Percentiles rank a stretch among this genome's conserved stretches.
Conservation (phyloP, 1,140 invertebrate genomes). For the Holotrichia oblita region DNA sequence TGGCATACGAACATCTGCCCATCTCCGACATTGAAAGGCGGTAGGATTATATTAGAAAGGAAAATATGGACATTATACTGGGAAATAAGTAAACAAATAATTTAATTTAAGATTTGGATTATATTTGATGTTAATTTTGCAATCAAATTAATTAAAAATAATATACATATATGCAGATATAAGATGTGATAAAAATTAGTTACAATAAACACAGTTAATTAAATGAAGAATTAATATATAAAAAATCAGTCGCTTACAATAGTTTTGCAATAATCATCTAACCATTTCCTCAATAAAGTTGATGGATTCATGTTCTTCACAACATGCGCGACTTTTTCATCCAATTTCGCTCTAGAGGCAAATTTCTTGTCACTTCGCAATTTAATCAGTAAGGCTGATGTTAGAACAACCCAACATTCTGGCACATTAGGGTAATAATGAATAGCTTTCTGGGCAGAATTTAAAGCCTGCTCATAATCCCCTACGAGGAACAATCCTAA, state of each 20-base stretch:
- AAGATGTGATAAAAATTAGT: background rate
- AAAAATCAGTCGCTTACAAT: background rate
- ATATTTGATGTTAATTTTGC: too few relatives aligned
- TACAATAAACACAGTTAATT: background rate
- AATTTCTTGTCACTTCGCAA: background rate
- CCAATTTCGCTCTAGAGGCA: background rate
- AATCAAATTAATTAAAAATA: background rate
- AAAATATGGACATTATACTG: too few relatives aligned
- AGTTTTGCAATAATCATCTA: slow-evolving; percentile 5
- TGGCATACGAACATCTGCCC: too few relatives aligned
- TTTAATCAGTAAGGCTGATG: slow-evolving; percentile 27
- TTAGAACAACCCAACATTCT: slow-evolving; percentile 52
- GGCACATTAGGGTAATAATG: slow-evolving; percentile 55
- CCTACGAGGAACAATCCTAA: slow-evolving; percentile 50
- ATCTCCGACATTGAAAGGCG: too few relatives aligned
- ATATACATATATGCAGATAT: too few relatives aligned
- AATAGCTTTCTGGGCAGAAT: slow-evolving; percentile 56
- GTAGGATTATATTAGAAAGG: too few relatives aligned
- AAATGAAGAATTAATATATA: background rate
- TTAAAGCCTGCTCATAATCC: slow-evolving; percentile 50
- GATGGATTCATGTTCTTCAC: background rate
- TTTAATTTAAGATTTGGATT: too few relatives aligned
- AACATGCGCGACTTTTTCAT: background rate
- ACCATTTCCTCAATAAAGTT: background rate
- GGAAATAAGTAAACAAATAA: too few relatives aligned